Base-by-base conservation (phyloP, 2,113 vertebrate species). In the Pogona vitticeps region DNA sequence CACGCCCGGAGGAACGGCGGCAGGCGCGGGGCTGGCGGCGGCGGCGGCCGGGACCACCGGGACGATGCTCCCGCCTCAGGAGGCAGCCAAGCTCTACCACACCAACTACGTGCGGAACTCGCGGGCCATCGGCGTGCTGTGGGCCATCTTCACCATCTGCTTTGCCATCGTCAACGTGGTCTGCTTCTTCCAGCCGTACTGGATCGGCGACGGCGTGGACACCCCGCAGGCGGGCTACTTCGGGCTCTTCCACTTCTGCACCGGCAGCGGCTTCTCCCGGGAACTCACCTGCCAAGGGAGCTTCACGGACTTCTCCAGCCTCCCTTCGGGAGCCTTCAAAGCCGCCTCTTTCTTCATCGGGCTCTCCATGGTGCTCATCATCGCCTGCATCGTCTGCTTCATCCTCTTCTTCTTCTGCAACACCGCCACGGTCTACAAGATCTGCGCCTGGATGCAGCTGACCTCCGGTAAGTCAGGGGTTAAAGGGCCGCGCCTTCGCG, bases 391-490 rank as follows among this genome's bases (percentile, higher is more conserved):
- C 95, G 96, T 96, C 90, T 98, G 97, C 96, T 99, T 99, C 95
- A 97, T 96, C 84, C 98, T 99, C 95, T 99, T 99, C 97, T 99
- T 99, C 96, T 98, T 99, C 96, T 98, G 98, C 96, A 98, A 98
- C 96, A 99, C 98, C 80, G 98, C 98, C 95, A 99, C 98, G 71
- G 98, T 99, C 90, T 99, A 98, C 93, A 99, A 99, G 96, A 99
- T 98, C 96, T 99, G 98, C 89, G 98, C 98, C 93, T 99, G 98
- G 98, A 98, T 99, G 98, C 98, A 99, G 93, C 98, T 98, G 75
- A 96, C 95, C 85, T 98, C 98, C 63, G 98, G 98, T 98, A 94
- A 97, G 97, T 96, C 81, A 23, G 71, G 89, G 82, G 59, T 85
- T 89, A 91, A n/a, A 20, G 0, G 8, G 36, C 21, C 28, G 88